Evolutionary conservation across 2,888 invertebrate genomes (phyloP), one percentile per base, ranked within the genome.

Genomic region (Drosophila merina): DNA sequence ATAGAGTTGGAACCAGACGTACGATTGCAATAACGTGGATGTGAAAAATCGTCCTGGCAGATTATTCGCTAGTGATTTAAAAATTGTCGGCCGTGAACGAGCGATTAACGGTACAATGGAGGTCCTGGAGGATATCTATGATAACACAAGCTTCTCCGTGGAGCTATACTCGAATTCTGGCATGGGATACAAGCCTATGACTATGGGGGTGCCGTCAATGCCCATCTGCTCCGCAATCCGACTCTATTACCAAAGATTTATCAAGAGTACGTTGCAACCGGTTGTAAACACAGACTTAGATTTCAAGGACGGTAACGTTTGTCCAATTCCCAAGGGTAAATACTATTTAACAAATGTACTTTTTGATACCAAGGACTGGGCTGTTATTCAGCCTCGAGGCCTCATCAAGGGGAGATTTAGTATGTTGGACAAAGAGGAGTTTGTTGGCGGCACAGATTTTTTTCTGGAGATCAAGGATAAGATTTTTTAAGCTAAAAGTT

Each of bases 211-310:
- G 14, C 14, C 14, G 14, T 14, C 14, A 14, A 14, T 14, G 14
- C 14, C 14, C 14, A 14, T 14, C 20, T 85, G 88, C 40, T 64
- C 70, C 5, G 63, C 57, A 0, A 25, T 83, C 28, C 70, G 57
- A 7, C 68, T 60, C 2, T 74, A 78, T 28, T 85, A 76, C 51
- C 31, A 20, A 3, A 57, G 72, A 50, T 76, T 78, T 9, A 44
- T 82, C 2, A 70, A 77, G 33, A 60, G 63, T 0, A 71, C 79
- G 0, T 8, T 86, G 1, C 9, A 5, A 0, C 33, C 56, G 14
- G 77, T 59, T 26, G 57, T 76, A 10, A 69, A 77, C n/a, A 75
- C 79, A 0, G 56, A 84, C 42, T 70, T 86, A 10, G 76, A 84
- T 0, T 63, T 60, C 28, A 26, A 76, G n/a, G 64, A 81, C 14